These are phyloP conservation scores for Myxocyprinus asiaticus DNA, from an alignment of 2,113 vertebrate species.

Conservation along the genomic window DNA sequence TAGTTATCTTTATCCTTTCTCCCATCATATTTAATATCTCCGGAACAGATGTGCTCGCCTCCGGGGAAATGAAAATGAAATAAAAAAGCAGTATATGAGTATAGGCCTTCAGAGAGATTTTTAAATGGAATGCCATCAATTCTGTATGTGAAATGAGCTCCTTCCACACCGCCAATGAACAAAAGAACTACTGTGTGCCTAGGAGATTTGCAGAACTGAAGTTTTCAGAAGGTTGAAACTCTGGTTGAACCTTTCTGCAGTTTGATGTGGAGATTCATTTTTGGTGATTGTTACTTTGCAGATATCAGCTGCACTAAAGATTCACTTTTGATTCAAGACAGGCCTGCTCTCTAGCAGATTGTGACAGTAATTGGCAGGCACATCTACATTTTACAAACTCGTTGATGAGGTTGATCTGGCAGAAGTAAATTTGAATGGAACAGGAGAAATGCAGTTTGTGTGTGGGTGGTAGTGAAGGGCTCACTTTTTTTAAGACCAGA, in stretches of 20 bases:
- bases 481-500: no score
- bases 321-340: constrained; percentile 9
- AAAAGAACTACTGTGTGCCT: not conserved
- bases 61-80: not conserved
- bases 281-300: not conserved
- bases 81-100: not conserved
- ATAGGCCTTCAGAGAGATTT: constrained; percentile 27
- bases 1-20: constrained; percentile 3
- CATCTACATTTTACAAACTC: not conserved
- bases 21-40: constrained; percentile 2
- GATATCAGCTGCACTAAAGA: not conserved
- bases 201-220: not conserved
- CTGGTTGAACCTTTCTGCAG: not conserved
- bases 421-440: not conserved
- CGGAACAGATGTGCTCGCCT: constrained; percentile 22
- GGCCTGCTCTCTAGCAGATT: not conserved
- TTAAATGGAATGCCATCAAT: constrained; percentile 19
- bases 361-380: not conserved
- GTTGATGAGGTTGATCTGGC: not conserved
- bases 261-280: constrained; percentile 32
- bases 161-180: not conserved
- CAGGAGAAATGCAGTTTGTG: not conserved
- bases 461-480: not conserved
- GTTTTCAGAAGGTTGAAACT: not conserved
- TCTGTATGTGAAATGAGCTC: constrained; percentile 5